Evolutionary conservation across 2,113 vertebrate genomes (phyloP), one percentile per base, ranked within the genome.

Genomic region (Apteryx owenii): DNA sequence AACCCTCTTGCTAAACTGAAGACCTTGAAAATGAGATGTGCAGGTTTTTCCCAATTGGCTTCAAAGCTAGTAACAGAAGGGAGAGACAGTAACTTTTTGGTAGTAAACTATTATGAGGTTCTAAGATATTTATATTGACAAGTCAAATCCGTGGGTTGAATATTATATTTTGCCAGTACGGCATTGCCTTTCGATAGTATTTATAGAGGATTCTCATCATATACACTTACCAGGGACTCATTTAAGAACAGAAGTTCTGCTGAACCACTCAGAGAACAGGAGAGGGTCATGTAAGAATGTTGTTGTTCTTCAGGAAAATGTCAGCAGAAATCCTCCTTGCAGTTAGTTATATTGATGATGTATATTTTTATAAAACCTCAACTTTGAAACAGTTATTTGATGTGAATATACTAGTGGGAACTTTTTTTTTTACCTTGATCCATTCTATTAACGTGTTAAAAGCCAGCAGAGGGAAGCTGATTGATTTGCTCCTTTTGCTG

Each of bases 261-360:
- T 85, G 46, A 36, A 70, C 23, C 40, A 5, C 17, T 50, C 50
- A 44, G 15, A 46, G 10, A 12, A 12, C 58, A 66, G 58, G 19
- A 46, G 44, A 73, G 40, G 7, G 10, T 79, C 1, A 0, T 26
- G 21, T 40, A 23, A 38, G 18, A 68, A 15, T n/a, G 12, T 6
- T 68, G 25, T 23, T 12, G 8, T 31, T 76, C 40, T 42, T 40
- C 50, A 16, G 42, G 25, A 36, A 66, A 85, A 71, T 6, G 4
- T 12, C 21, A 33, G n/a, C 64, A 58, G 36, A 88, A 88, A 51
- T 82, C 26, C 75, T 33, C 7, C 53, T 54, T 76, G 28, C 29
- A 20, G 29, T 13, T 48, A 10, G 38, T 38, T 38, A 38, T n/a
- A 36, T 29, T 18, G 23, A 33, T 38, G 77, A 14, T 36, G 31